Base-by-base conservation (phyloP, 2,888 invertebrate genomes). In the Drosophila borealis region DNA sequence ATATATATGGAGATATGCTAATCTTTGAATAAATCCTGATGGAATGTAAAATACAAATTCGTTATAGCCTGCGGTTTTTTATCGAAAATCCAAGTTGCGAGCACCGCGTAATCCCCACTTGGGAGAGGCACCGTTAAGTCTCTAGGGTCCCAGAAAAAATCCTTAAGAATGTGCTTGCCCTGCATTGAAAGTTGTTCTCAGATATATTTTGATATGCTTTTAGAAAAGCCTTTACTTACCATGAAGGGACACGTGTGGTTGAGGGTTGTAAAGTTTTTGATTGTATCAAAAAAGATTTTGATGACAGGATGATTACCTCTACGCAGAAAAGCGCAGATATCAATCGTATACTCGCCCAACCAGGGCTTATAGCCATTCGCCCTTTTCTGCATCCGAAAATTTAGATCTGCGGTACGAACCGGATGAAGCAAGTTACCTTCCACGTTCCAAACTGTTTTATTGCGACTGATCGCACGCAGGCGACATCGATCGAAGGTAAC, bases 181-280 rank as follows among this genome's bases (percentile, higher is more conserved):
- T 71, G 21, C 1, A 37, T 21, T 10, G 19, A 19, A 17, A 6
- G 44, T 4, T 1, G 2, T 13, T 4, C 34, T 2, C 33, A 13
- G 4, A 4, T 2, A 3, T 17, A 19, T 33, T 17, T 5, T 3
- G 2, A 11, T 14, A n/a, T 2, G 3, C 6, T 3, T 25, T 25
- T 1, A 5, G 10, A 42, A 1, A 11, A 2, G 19, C 2, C 2
- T 2, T 0, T 2, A 44, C 56, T 34, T 39, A 75, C 74, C 42
- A 11, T 25, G 64, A 51, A 75, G 0, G 66, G 75, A 39, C 75
- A 75, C 10, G 65, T 55, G 14, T 75, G 75, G 19, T 75, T 75
- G 0, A 74, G 0, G 0, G 9, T 70, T 9, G 66, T 42, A 8
- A 21, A 70, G 0, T 53, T 33, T 14, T 49, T 65, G 5, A 68